Percentiles rank a stretch among this genome's conserved stretches.
These are phyloP conservation scores for Strigamia crassipes DNA, from an alignment of 2,888 invertebrate genomes.

Conservation along the genomic window DNA sequence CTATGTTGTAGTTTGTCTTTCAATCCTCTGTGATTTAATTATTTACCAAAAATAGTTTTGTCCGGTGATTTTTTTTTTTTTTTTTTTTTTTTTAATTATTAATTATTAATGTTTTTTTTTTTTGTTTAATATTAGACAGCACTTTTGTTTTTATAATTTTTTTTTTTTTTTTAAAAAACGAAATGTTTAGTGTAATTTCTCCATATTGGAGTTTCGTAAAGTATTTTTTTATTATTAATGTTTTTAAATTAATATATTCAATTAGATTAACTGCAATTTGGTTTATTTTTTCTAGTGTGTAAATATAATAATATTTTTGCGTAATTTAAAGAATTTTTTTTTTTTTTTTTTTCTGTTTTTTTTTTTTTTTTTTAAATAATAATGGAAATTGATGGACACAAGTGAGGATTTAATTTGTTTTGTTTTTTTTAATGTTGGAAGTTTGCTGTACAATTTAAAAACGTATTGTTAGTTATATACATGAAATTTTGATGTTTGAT, in stretches of 20 bases:
- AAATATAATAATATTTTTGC: conserved; percentile 11
- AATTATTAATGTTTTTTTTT: too few relatives aligned
- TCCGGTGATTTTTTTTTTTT: neutral
- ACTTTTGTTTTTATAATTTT: neutral
- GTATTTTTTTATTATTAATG: neutral
- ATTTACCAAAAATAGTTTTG: conserved; percentile 22
- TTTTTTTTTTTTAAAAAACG: neutral
- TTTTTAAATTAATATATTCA: conserved; percentile 23
- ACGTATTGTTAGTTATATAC: neutral
- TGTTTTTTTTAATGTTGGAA: too few relatives aligned
- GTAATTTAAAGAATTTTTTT: neutral
- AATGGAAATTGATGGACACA: neutral
- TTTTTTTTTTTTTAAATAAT: too few relatives aligned
- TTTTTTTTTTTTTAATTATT: conserved; percentile 12
- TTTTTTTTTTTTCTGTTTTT: too few relatives aligned
- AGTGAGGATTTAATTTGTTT: neutral
- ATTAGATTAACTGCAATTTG: neutral
- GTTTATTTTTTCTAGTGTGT: neutral
- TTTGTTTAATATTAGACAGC: neutral
- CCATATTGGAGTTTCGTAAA: conserved; percentile 25
- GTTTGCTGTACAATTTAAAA: neutral
- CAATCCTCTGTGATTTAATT: conserved; percentile 25
- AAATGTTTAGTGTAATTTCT: conserved; percentile 1
- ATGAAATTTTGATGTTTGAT: neutral
- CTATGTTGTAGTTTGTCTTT: conserved; percentile 22